These are phyloP conservation scores for Teinopalpus imperialis DNA, from an alignment of 2,888 invertebrate genomes.

Conservation along the genomic window DNA sequence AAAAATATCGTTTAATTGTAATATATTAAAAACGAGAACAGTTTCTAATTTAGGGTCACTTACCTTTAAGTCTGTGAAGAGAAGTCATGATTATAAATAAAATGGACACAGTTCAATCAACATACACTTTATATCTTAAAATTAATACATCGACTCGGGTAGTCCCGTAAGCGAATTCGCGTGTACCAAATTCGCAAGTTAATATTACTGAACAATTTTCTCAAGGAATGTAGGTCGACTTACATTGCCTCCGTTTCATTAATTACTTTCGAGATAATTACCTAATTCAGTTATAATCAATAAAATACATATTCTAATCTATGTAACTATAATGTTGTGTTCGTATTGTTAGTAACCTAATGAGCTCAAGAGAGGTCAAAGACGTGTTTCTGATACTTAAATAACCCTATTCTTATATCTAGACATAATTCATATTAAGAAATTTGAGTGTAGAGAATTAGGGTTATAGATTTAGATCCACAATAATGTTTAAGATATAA, in stretches of 20 bases:
- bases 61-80: conserved; percentile 75
- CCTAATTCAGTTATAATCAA: conserved; percentile 53
- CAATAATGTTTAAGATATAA: too few relatives aligned
- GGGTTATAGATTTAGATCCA: conserved; percentile 11
- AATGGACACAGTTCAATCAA: conserved; percentile 78
- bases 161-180: conserved; percentile 47
- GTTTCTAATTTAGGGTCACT: conserved; percentile 55
- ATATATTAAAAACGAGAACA: not conserved
- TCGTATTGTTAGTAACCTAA: conserved; percentile 38
- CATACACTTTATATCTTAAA: conserved; percentile 81
- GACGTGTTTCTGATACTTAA: conserved; percentile 31
- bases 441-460: conserved; percentile 25
- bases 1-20: not conserved
- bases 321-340: conserved; percentile 36
- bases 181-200: conserved; percentile 24
- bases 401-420: conserved; percentile 40
- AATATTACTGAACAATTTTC: conserved; percentile 62
- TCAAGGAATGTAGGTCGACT: conserved; percentile 62
- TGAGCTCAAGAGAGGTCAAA: conserved; percentile 36
- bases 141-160: conserved; percentile 68
- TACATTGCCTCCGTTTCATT: conserved; percentile 59
- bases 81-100: conserved; percentile 76
- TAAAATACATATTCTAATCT: conserved; percentile 50
- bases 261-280: conserved; percentile 46
- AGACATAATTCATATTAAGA: conserved; percentile 33